phyloP scores from a whole-genome alignment of 2,888 invertebrate species.

The Epistrophe eligans region DNA sequence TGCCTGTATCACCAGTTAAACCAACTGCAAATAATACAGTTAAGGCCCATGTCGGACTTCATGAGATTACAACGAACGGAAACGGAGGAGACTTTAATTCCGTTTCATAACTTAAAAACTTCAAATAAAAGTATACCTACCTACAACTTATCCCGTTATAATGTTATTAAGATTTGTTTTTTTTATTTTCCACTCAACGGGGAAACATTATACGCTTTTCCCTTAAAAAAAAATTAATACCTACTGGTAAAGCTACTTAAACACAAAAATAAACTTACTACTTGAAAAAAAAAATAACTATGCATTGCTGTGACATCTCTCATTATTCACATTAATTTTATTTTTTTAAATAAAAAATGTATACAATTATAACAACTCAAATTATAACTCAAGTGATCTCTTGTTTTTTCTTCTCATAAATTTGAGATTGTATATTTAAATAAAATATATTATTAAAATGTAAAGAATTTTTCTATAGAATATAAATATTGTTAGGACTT shows the following conservation, averaged over 20 bases:
- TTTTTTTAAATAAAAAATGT: slow-evolving; percentile 8
- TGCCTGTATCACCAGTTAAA: slow-evolving; percentile 64
- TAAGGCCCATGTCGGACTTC: slow-evolving; percentile 59
- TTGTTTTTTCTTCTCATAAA: slow-evolving; percentile 50
- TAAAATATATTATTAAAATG: slow-evolving; percentile 23
- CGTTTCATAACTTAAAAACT: slow-evolving; percentile 54
- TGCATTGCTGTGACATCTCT: slow-evolving; percentile 49
- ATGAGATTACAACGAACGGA: slow-evolving; percentile 71
- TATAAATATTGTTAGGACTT: slow-evolving; percentile 10
- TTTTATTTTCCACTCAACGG: slow-evolving; percentile 37
- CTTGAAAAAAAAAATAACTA: slow-evolving; percentile 12
- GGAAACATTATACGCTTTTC: slow-evolving; percentile 72
- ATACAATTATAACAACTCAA: not conserved
- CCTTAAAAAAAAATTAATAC: slow-evolving; percentile 18
- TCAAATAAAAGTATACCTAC: slow-evolving; percentile 20
- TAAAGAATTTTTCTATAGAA: slow-evolving; percentile 19
- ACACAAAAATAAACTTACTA: not conserved
- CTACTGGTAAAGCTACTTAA: slow-evolving; percentile 28
- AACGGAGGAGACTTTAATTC: slow-evolving; percentile 62
- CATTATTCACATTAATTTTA: slow-evolving; percentile 16
- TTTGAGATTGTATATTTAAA: slow-evolving; percentile 61
- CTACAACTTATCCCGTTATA: not conserved
- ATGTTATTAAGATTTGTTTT: slow-evolving; percentile 15
- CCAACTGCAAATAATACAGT: slow-evolving; percentile 38
- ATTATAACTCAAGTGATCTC: slow-evolving; percentile 62